phyloP scores from a whole-genome alignment of 92 coral and sea anemone genomes.

The Actinostola sp. region DNA sequence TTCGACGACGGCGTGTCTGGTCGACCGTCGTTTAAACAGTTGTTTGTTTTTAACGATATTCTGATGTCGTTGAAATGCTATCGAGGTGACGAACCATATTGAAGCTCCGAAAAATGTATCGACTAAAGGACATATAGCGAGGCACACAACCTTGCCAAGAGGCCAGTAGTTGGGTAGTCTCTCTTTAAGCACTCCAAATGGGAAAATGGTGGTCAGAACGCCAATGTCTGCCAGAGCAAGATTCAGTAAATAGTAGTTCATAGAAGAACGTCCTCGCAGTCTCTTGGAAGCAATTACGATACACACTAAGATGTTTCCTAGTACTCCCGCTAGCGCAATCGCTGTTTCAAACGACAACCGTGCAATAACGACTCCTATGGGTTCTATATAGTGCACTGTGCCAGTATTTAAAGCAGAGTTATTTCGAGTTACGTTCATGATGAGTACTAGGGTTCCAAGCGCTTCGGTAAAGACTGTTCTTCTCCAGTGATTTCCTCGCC shows the following conservation, averaged over 20 bases:
- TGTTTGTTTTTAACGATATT: constrained; percentile 27
- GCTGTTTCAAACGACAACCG: constrained; percentile 43
- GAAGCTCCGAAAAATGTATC: constrained; percentile 81
- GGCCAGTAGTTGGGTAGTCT: constrained; percentile 41
- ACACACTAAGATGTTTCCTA: constrained; percentile 64
- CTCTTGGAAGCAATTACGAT: constrained; percentile 43
- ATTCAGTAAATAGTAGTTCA: constrained; percentile 46
- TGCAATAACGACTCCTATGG: constrained; percentile 26
- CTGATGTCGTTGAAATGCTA: constrained; percentile 59
- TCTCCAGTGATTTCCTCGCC: no score
- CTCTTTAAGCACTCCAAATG: constrained; percentile 49
- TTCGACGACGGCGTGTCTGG: constrained; percentile 12
- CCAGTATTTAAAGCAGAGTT: neutral
- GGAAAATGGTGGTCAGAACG: constrained; percentile 41
- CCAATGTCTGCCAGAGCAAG: constrained; percentile 73
- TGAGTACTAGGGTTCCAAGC: no score
- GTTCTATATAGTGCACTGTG: constrained; percentile 23
- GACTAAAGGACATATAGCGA: constrained; percentile 39
- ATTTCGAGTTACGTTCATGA: constrained; percentile 8
- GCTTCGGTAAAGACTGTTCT: no score
- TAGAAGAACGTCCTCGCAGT: constrained; percentile 24
- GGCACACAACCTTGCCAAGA: constrained; percentile 55
- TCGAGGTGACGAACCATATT: constrained; percentile 60
- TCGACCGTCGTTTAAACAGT: neutral
- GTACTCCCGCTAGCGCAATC: constrained; percentile 49